These are phyloP conservation scores for Metacarcinus magister DNA, from an alignment of 2,888 invertebrate species.

Conservation along the genomic window DNA sequence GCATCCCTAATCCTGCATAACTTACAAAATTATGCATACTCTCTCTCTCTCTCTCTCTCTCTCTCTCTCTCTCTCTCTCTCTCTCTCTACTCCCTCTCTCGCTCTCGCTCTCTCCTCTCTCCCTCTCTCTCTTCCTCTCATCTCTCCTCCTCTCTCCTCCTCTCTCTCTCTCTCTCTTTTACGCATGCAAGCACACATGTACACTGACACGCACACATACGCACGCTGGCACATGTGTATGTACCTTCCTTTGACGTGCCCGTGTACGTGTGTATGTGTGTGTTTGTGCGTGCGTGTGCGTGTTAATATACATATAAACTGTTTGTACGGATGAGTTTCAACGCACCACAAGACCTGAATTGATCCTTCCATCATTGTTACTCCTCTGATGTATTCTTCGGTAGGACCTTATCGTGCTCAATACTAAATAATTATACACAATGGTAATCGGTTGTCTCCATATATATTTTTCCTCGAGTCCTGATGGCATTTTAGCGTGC, in stretches of 20 bases:
- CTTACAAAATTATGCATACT: not conserved
- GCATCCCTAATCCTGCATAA: too few species aligned
- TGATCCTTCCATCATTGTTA: too few species aligned
- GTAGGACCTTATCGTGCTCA: not conserved
- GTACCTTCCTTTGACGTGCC: not conserved
- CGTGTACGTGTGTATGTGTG: conserved; percentile 28
- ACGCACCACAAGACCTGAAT: too few species aligned
- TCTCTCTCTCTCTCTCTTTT: too few species aligned
- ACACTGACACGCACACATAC: too few species aligned
- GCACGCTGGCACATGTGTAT: too few species aligned
- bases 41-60: not conserved
- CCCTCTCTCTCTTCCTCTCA: too few species aligned
- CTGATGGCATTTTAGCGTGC: not conserved
- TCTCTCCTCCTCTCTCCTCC: too few species aligned
- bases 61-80: too few species aligned
- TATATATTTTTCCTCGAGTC: not conserved
- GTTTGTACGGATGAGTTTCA: not conserved
- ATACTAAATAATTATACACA: not conserved
- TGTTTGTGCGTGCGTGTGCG: not conserved
- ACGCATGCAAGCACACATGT: too few species aligned
- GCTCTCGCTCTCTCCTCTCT: too few species aligned
- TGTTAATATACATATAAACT: not conserved
- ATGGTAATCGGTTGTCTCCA: not conserved
- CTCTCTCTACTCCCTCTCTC: too few species aligned
- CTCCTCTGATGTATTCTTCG: not conserved